Evolutionary conservation across 2,888 invertebrate genomes (phyloP).

Genomic region (Drosophila mimetica): DNA sequence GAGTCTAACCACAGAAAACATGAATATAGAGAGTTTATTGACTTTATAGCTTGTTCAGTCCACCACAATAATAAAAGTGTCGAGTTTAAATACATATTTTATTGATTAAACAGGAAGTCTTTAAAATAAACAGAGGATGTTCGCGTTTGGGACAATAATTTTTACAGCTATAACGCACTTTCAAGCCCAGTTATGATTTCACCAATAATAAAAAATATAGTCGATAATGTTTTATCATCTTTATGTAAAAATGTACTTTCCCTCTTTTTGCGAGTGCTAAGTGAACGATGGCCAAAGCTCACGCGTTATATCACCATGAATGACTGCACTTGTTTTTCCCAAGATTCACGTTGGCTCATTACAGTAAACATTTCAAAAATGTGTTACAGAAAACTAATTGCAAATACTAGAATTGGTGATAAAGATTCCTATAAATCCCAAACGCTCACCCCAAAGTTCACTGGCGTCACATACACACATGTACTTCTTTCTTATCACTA

Average conservation of each 20-base stretch:
- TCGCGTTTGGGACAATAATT: neutral
- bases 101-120: neutral
- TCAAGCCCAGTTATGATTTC: neutral
- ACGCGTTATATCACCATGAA: slow-evolving; percentile 18
- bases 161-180: neutral
- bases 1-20: neutral
- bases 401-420: neutral
- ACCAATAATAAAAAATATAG: neutral
- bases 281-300: slow-evolving; percentile 3
- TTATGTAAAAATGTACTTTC: neutral
- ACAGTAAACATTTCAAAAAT: neutral
- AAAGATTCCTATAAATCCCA: slow-evolving; percentile 5
- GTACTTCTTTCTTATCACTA: slow-evolving; percentile 2
- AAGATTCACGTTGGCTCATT: neutral
- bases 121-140: neutral
- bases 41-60: neutral
- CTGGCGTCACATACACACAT: neutral
- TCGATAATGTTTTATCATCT: neutral
- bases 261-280: slow-evolving; percentile 1
- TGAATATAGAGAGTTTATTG: neutral
- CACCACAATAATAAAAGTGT: slow-evolving; percentile 8
- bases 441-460: slow-evolving; percentile 1
- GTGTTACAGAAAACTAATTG: neutral
- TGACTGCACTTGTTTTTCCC: slow-evolving; percentile 4
- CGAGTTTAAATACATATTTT: neutral